Percentiles rank a stretch among this genome's conserved stretches.
phyloP scores from a whole-genome alignment of 2,888 invertebrate genomes.

The Ypsolopha scabrella region DNA sequence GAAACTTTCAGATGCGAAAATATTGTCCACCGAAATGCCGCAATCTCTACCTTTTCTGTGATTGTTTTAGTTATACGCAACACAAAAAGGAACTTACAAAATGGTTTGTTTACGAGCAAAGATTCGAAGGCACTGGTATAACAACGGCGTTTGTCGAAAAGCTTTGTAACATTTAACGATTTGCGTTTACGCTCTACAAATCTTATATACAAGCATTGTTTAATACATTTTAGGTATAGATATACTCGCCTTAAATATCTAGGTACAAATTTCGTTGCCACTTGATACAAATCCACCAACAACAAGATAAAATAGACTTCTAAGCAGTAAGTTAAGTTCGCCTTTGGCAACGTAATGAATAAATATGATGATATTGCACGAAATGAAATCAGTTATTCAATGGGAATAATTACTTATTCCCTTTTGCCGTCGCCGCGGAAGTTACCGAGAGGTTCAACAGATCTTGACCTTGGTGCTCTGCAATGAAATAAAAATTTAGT shows the following conservation, averaged over 20 bases:
- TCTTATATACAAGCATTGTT: neutral
- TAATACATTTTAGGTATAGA: neutral
- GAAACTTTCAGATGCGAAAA: too few species aligned
- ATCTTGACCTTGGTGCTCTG: slow-evolving; percentile 71
- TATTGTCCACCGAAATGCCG: too few species aligned
- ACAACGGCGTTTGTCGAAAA: neutral
- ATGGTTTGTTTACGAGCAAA: too few species aligned
- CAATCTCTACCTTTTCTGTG: too few species aligned
- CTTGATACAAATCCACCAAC: slow-evolving; percentile 20
- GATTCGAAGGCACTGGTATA: too few species aligned
- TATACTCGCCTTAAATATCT: slow-evolving; percentile 7
- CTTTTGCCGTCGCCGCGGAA: slow-evolving; percentile 53
- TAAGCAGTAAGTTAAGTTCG: slow-evolving; percentile 16
- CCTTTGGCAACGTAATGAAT: slow-evolving; percentile 43
- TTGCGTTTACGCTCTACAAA: slow-evolving; percentile 1
- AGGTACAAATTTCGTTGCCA: slow-evolving; percentile 16
- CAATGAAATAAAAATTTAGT: slow-evolving; percentile 16
- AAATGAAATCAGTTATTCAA: neutral
- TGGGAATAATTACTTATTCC: slow-evolving; percentile 25
- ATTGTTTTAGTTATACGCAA: too few species aligned
- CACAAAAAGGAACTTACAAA: too few species aligned
- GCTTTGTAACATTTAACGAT: neutral
- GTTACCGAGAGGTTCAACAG: slow-evolving; percentile 65
- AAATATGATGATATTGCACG: slow-evolving; percentile 7
- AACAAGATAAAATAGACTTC: slow-evolving; percentile 10